Evolutionary conservation across 2,113 vertebrate genomes (phyloP).

Genomic region (Atherinomorus stipes): DNA sequence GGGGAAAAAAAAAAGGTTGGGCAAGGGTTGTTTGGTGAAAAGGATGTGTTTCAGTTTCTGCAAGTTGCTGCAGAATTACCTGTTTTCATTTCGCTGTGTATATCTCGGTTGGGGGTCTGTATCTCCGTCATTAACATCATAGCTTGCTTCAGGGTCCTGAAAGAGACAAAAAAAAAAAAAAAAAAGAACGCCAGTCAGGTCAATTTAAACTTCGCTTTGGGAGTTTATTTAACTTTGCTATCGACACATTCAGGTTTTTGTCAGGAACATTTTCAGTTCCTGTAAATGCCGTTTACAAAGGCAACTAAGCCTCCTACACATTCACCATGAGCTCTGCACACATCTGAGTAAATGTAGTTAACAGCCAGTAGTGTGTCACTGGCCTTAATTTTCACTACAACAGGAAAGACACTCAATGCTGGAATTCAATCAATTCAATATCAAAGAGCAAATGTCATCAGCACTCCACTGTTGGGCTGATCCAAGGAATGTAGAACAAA

Average conservation of each 20-base stretch:
- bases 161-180: slow-evolving; percentile 24
- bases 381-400: background rate
- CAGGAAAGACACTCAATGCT: background rate
- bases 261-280: background rate
- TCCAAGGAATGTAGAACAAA: background rate
- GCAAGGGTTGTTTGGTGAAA: background rate
- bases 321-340: too few species aligned
- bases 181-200: background rate
- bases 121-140: slow-evolving; percentile 97
- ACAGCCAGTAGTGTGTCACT: background rate
- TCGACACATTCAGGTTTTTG: rapidly evolving
- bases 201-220: background rate
- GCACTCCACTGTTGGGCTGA: background rate
- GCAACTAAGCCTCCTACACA: background rate
- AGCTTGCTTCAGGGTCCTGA: slow-evolving; percentile 95
- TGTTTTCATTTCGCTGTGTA: slow-evolving; percentile 97
- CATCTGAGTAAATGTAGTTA: background rate
- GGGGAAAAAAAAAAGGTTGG: slow-evolving; percentile 3
- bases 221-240: background rate
- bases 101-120: slow-evolving; percentile 96
- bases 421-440: background rate
- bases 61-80: slow-evolving; percentile 77
- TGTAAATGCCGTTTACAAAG: background rate
- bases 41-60: background rate
- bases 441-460: background rate